These are phyloP conservation scores for Amazona vittata DNA, from an alignment of 2,113 vertebrate genomes.

Conservation along the genomic window DNA sequence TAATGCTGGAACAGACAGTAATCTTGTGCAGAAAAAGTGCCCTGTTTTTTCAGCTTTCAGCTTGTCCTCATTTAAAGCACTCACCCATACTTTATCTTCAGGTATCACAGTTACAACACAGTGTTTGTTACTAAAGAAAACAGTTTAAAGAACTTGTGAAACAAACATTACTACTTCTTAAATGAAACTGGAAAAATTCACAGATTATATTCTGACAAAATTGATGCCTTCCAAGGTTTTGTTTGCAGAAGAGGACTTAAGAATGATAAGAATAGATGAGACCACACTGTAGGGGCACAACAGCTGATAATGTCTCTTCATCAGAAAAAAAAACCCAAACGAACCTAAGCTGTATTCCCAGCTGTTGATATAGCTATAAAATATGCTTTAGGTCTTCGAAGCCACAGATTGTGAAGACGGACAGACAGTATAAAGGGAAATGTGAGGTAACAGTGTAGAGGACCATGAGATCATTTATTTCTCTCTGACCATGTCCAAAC, in stretches of 20 bases:
- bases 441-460: neutral
- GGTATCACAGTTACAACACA: neutral
- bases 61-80: neutral
- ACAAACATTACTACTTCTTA: neutral
- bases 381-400: neutral
- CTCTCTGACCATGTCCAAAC: neutral
- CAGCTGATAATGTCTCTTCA: neutral
- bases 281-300: neutral
- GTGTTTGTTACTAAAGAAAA: neutral
- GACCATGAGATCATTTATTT: neutral
- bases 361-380: neutral
- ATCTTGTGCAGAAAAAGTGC: neutral
- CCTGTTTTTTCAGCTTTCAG: neutral
- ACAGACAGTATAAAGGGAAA: neutral
- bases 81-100: neutral
- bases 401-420: neutral
- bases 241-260: neutral
- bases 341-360: neutral
- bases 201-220: neutral
- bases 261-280: neutral
- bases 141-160: neutral
- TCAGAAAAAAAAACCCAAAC: neutral
- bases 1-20: neutral
- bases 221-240: neutral
- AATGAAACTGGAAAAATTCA: neutral